Base-by-base conservation (phyloP, 2,888 invertebrate species). In the Catocala nupta region DNA sequence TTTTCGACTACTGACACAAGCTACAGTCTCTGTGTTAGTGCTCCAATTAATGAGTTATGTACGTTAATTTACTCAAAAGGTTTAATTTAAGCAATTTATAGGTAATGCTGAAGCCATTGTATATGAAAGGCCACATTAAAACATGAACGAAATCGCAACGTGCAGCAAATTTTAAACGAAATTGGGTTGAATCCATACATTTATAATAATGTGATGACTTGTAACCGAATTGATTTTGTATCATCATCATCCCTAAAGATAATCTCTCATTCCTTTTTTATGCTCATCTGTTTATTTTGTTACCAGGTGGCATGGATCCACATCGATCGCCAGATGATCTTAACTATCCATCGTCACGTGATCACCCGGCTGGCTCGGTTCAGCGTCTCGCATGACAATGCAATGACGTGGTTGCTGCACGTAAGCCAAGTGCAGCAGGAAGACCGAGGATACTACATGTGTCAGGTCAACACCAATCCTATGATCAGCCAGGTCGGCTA, bases 401-500 rank as follows among this genome's bases (percentile, higher is more conserved):
- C 98, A 71, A 98, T 97, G 95, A 98, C 98, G 54, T 98, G 98
- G 98, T 92, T 97, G 70, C 95, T 98, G 65, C 98, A 98, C 90
- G 98, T 98, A 78, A 97, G 96, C 87, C 97, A 97, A 83, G 98
- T 98, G 58, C 98, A 98, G 90, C 97, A 97, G 85, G 97, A 98
- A 83, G 98, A 98, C 91, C 95, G 98, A 45, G 98, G 98, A 45
- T 98, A 97, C 93, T 97, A 97, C 92, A 97, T 97, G 97, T 98
- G 97, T 90, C 97, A 98, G 93, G 96, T 96, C 77, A 98, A 98
- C 91, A 98, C 98, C 53, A 97, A 97, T 89, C 98, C 98, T 0
- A 98, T 98, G 98, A 98, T 98, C 86, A 98, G 97, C 86, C 98
- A 98, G 95, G 98, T 98, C 44, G 98, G 98, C 63, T 98, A 97